Evolutionary conservation across 2,113 vertebrate species (phyloP).

Genomic region (Tragelaphus scriptus): DNA sequence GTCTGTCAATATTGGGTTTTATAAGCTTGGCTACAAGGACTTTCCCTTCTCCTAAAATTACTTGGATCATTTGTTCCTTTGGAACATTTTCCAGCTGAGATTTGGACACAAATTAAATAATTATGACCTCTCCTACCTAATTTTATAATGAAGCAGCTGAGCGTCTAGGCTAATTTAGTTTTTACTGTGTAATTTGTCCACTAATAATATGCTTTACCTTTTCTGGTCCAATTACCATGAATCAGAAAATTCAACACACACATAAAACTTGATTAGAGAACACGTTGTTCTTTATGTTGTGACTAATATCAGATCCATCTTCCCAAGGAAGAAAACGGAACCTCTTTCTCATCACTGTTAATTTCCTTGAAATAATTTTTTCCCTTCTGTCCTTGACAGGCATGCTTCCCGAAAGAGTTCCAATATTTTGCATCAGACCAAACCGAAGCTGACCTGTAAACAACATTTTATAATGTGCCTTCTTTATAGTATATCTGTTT

Average conservation of each 20-base stretch:
- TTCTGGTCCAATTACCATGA: background rate
- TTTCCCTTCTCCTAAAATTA: slow-evolving; percentile 6
- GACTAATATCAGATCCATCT: background rate
- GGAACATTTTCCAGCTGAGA: slow-evolving; percentile 8
- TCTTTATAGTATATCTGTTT: background rate
- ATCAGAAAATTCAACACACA: background rate
- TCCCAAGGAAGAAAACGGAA: background rate
- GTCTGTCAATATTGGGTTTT: background rate
- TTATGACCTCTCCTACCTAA: background rate
- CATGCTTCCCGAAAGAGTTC: background rate
- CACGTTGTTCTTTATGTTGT: background rate
- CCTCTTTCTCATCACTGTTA: background rate
- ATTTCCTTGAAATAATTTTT: background rate
- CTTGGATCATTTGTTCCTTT: background rate
- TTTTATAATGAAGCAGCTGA: slow-evolving; percentile 22
- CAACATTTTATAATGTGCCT: background rate
- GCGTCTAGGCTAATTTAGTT: slow-evolving; percentile 26
- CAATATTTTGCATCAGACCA: background rate
- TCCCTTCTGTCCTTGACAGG: background rate
- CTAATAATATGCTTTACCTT: slow-evolving; percentile 21
- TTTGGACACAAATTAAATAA: slow-evolving; percentile 38
- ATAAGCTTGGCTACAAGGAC: background rate
- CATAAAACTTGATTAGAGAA: background rate
- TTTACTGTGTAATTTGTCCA: slow-evolving; percentile 25
- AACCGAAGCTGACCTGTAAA: background rate